Evolutionary conservation across 2,113 vertebrate species (phyloP).

Genomic region (Chloropsis hardwickii): DNA sequence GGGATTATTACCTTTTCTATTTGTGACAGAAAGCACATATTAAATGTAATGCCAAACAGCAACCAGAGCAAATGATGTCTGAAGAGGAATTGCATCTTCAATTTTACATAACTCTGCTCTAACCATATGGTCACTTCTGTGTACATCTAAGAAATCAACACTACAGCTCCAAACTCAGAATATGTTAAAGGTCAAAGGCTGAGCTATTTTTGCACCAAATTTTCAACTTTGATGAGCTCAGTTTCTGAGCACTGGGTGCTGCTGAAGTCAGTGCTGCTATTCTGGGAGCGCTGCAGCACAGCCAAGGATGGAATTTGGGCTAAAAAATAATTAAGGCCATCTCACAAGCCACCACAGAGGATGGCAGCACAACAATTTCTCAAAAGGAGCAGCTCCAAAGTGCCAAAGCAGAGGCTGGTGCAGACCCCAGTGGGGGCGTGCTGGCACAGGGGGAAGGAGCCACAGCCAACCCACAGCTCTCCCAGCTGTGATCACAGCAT

Average conservation of each 20-base stretch:
- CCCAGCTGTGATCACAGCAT: neutral
- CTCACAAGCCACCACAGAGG: neutral
- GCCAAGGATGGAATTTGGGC: neutral
- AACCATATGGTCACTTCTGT: conserved; percentile 41
- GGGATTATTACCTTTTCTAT: conserved; percentile 45
- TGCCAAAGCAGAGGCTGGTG: neutral
- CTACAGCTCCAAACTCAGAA: neutral
- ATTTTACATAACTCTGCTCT: neutral
- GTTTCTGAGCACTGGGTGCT: neutral
- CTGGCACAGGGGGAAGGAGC: neutral
- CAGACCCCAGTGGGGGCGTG: neutral
- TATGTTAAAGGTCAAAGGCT: neutral
- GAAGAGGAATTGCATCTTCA: conserved; percentile 4
- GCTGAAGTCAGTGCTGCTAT: neutral
- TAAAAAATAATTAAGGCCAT: neutral
- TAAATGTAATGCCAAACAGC: neutral
- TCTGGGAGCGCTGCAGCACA: neutral
- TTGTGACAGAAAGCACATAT: conserved; percentile 35
- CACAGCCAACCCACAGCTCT: neutral
- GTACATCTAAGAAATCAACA: neutral
- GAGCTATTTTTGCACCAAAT: neutral
- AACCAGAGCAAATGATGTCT: conserved; percentile 33
- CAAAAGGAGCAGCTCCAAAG: conserved; percentile 26
- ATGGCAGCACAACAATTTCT: neutral
- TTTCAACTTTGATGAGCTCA: neutral